Evolutionary conservation across 2,797 vertebrate genomes (phyloP).

Genomic region (Lemur catta): DNA sequence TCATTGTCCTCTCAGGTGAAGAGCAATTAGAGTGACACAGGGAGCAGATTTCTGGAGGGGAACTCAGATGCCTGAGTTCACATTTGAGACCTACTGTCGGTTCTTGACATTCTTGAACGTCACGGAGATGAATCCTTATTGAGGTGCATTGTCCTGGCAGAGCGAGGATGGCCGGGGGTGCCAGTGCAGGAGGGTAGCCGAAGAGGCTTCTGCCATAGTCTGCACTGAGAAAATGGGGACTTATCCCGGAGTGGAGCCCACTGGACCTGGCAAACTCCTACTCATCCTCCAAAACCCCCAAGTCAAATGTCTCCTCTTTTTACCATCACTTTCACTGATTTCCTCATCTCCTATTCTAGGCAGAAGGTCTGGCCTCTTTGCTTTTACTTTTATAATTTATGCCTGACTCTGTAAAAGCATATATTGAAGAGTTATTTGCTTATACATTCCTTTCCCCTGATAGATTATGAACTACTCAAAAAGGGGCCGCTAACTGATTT

Average conservation of each 20-base stretch:
- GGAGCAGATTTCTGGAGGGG: background rate
- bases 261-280: slow-evolving; percentile 11
- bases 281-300: background rate
- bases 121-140: background rate
- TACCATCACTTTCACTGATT: accelerated
- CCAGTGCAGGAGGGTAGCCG: background rate
- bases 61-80: background rate
- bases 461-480: background rate
- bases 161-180: background rate
- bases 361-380: background rate
- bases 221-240: background rate
- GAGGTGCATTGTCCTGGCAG: background rate
- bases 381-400: background rate
- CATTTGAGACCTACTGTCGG: background rate
- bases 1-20: background rate
- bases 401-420: background rate
- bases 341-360: background rate
- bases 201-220: background rate
- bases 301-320: background rate
- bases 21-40: background rate
- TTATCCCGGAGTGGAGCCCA: no score
- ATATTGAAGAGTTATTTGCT: background rate
- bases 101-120: background rate
- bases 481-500: background rate
- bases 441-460: background rate